These are phyloP conservation scores for Ochotona curzoniae DNA, from an alignment of 2,113 vertebrate species.

Conservation along the genomic window DNA sequence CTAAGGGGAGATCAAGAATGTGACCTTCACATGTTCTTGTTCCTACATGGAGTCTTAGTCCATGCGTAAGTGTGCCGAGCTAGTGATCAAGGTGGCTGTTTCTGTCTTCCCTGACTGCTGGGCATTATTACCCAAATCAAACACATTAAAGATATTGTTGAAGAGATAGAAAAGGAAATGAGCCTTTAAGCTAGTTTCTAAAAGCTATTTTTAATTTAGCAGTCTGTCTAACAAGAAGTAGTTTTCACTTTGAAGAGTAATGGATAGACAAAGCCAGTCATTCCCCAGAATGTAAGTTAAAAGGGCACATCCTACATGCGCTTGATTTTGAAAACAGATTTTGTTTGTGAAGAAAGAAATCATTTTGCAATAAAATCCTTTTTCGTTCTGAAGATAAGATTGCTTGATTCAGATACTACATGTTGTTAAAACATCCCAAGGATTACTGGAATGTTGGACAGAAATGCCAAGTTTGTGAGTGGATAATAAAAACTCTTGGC, in stretches of 20 bases:
- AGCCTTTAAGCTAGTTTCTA: slow-evolving; percentile 51
- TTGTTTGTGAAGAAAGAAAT: slow-evolving; percentile 67
- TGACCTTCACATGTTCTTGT: slow-evolving; percentile 43
- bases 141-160: slow-evolving; percentile 33
- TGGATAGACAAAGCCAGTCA: neutral
- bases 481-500: slow-evolving; percentile 53
- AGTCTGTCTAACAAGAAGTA: neutral
- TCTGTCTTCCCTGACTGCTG: slow-evolving; percentile 59
- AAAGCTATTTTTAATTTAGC: slow-evolving; percentile 60
- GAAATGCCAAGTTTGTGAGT: slow-evolving; percentile 58
- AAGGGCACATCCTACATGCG: neutral
- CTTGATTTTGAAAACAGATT: slow-evolving; percentile 66
- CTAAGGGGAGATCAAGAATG: neutral
- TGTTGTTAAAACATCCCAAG: slow-evolving; percentile 73
- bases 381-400: slow-evolving; percentile 46
- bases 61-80: neutral
- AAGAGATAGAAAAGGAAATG: slow-evolving; percentile 62
- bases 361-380: slow-evolving; percentile 61
- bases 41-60: slow-evolving; percentile 19
- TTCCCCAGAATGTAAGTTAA: slow-evolving; percentile 50
- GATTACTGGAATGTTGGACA: slow-evolving; percentile 65
- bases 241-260: slow-evolving; percentile 45
- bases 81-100: slow-evolving; percentile 52
- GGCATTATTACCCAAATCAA: slow-evolving; percentile 64
- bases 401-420: slow-evolving; percentile 64